Evolutionary conservation across 53 echinoderm and acorn worm species (phyloP).

Genomic region (Glandiceps talaboti): DNA sequence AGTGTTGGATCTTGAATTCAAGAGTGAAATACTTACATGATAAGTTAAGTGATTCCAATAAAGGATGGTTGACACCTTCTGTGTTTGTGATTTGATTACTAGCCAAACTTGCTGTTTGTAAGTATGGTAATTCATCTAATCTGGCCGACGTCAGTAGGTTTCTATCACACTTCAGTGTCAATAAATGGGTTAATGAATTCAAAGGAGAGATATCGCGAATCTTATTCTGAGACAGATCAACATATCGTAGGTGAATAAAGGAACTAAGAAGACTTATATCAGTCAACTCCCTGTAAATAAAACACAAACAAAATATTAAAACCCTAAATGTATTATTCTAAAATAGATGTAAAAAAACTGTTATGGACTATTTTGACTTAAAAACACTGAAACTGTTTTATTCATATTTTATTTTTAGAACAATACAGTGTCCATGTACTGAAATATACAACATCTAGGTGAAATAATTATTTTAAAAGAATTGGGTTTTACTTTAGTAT

Average conservation of each 20-base stretch:
- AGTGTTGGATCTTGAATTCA: too few relatives aligned
- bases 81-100: conserved; percentile 61
- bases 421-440: too few relatives aligned
- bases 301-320: too few relatives aligned
- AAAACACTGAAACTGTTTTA: too few relatives aligned
- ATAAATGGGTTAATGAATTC: conserved; percentile 78
- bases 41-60: conserved; percentile 70
- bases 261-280: conserved; percentile 58
- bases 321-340: too few relatives aligned
- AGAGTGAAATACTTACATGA: conserved; percentile 97
- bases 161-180: conserved; percentile 63
- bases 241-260: conserved; percentile 86
- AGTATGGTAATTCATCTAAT: conserved; percentile 78
- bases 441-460: too few relatives aligned
- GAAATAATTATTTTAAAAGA: too few relatives aligned
- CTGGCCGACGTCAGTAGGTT: conserved; percentile 74
- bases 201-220: conserved; percentile 84
- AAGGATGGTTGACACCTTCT: conserved; percentile 80
- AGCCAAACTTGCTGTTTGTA: conserved; percentile 69
- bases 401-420: too few relatives aligned
- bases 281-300: conserved; percentile 58
- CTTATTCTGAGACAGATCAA: conserved; percentile 70
- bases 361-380: too few relatives aligned
- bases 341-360: too few relatives aligned
- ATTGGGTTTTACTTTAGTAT: too few relatives aligned